Conservation (phyloP, 1,140 invertebrate species). For the Ceratoteleas bidentatus region DNA sequence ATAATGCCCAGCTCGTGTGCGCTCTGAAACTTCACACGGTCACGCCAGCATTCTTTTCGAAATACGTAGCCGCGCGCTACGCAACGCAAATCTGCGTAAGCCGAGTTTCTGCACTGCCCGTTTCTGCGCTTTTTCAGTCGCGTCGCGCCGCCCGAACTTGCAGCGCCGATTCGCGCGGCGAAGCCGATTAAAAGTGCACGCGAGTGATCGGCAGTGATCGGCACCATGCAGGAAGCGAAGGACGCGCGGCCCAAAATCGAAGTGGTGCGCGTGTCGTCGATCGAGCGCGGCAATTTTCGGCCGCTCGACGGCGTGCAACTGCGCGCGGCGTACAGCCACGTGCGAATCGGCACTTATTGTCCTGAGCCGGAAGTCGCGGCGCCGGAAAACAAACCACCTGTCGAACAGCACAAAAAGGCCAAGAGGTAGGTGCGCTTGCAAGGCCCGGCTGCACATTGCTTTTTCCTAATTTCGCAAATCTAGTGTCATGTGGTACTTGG, state of each 20-base stretch:
- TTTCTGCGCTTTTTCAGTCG: slow-evolving; percentile 10
- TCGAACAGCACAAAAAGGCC: slow-evolving; percentile 73
- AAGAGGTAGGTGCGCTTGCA: slow-evolving; percentile 75
- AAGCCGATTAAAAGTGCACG: too few species aligned
- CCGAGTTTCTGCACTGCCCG: not conserved
- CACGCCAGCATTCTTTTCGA: slow-evolving; percentile 59
- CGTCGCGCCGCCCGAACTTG: not conserved
- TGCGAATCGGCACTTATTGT: slow-evolving; percentile 77
- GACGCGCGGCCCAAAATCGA: slow-evolving; percentile 77
- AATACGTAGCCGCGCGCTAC: slow-evolving; percentile 49
- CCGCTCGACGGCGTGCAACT: slow-evolving; percentile 78
- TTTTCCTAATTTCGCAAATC: not conserved
- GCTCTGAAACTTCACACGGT: slow-evolving; percentile 59
- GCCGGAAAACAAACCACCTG: slow-evolving; percentile 72
- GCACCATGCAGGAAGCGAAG: too few species aligned
- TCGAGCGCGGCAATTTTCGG: slow-evolving; percentile 75
- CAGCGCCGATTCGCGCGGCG: too few species aligned
- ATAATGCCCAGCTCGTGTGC: slow-evolving; percentile 46
- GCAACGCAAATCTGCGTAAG: slow-evolving; percentile 32
- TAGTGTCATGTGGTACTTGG: not conserved
- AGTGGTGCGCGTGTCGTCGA: slow-evolving; percentile 76
- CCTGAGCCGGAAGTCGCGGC: slow-evolving; percentile 72
- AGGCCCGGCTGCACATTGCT: not conserved
- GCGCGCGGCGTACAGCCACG: slow-evolving; percentile 75
- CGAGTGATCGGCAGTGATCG: too few species aligned